These are phyloP conservation scores for Tetramorium parvispinum DNA, from an alignment of 1,140 invertebrate species.

Conservation along the genomic window DNA sequence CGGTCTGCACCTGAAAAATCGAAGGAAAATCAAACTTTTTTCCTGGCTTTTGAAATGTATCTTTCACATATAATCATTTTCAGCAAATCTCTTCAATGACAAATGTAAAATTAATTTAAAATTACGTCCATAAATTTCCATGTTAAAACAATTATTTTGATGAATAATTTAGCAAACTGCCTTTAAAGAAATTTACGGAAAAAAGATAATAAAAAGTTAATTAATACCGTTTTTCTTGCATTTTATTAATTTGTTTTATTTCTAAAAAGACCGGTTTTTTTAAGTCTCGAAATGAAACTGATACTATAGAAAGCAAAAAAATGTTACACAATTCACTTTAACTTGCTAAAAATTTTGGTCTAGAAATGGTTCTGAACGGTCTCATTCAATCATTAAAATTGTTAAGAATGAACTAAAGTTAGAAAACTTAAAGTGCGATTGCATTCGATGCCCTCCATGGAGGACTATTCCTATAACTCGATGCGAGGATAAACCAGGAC, in stretches of 20 bases:
- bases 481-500: not conserved
- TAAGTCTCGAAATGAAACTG: not conserved
- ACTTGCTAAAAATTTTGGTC: not conserved
- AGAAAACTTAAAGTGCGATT: not conserved
- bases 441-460: not conserved
- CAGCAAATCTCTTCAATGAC: not conserved
- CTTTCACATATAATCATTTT: not conserved
- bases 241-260: not conserved
- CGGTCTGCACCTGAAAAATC: not conserved
- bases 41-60: not conserved
- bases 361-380: not conserved
- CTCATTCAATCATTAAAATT: not conserved
- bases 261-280: not conserved
- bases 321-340: not conserved
- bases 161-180: not conserved
- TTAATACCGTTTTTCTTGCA: not conserved
- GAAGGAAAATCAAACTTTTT: not conserved
- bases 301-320: not conserved
- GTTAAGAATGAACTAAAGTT: not conserved
- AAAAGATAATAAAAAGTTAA: not conserved
- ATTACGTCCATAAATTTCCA: not conserved
- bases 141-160: not conserved
- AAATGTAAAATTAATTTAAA: not conserved
- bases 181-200: not conserved
- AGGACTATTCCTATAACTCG: not conserved